A percentile compares a stretch with the other conserved stretches of the same genome.
phyloP scores from a whole-genome alignment of 2,888 invertebrate genomes.

The Pterobdella sp. region DNA sequence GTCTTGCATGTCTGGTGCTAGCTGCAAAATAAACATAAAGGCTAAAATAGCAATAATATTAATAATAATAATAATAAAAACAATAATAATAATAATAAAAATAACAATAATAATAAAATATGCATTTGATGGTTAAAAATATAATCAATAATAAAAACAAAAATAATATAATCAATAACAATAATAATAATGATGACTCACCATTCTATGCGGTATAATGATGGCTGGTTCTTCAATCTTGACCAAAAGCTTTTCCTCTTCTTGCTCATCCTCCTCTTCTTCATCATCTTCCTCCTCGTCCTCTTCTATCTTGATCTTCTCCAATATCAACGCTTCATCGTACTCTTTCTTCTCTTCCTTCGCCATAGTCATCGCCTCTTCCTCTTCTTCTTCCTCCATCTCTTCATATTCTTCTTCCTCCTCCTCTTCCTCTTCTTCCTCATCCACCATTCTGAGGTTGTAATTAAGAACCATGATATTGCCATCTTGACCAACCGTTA shows the following conservation, averaged over 20 bases:
- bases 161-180: too few relatives aligned
- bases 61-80: conserved; percentile 12
- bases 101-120: too few relatives aligned
- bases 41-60: not conserved
- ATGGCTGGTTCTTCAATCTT: too few relatives aligned
- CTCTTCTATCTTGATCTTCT: not conserved
- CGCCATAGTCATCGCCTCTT: not conserved
- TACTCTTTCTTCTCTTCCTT: not conserved
- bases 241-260: too few relatives aligned
- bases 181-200: too few relatives aligned
- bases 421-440: not conserved
- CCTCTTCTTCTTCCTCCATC: not conserved
- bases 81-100: too few relatives aligned
- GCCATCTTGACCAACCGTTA: conserved; percentile 48
- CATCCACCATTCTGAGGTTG: conserved; percentile 32
- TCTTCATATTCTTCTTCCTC: not conserved
- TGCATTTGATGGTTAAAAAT: too few relatives aligned
- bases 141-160: too few relatives aligned
- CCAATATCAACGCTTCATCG: not conserved
- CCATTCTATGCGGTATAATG: too few relatives aligned
- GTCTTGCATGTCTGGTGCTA: conserved; percentile 7
- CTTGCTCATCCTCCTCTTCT: not conserved
- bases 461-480: conserved; percentile 50
- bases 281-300: not conserved
- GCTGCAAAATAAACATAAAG: not conserved